Evolutionary conservation across 92 coral and sea anemone genomes (phyloP).

Genomic region (Scolanthus callimorphus): DNA sequence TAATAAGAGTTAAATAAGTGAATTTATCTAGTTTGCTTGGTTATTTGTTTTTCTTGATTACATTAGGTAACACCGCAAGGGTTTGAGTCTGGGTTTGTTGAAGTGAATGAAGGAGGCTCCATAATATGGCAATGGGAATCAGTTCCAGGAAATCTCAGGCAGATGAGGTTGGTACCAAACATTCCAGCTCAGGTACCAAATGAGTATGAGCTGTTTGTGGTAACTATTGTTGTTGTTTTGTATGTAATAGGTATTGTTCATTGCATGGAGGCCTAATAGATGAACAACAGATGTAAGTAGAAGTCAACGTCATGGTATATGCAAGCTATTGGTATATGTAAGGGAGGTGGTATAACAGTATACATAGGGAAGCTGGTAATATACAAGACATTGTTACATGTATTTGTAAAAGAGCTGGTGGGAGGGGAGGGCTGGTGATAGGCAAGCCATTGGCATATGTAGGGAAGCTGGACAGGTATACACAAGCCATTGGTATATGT

Average conservation of each 20-base stretch:
- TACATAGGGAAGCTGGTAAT: too few species aligned
- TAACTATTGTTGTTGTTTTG: not conserved
- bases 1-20: too few species aligned
- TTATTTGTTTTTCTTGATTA: too few species aligned
- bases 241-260: conserved; percentile 57
- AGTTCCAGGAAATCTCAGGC: conserved; percentile 26
- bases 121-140: conserved; percentile 59
- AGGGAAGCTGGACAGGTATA: too few species aligned
- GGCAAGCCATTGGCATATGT: too few species aligned
- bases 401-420: too few species aligned
- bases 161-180: conserved; percentile 40
- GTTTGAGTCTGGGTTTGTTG: conserved; percentile 52
- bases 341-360: too few species aligned
- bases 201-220: not conserved
- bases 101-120: conserved; percentile 53
- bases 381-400: too few species aligned
- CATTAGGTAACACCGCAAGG: conserved; percentile 47
- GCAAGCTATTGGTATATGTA: too few species aligned
- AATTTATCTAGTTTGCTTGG: too few species aligned
- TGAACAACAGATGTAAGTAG: conserved; percentile 39
- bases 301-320: too few species aligned
- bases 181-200: not conserved
- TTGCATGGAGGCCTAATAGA: conserved; percentile 60
- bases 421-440: not conserved
- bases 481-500: too few species aligned